A percentile compares a stretch with the other conserved stretches of the same genome.
phyloP scores from a whole-genome alignment of 2,797 vertebrate genomes.

The Propithecus perrieri region DNA sequence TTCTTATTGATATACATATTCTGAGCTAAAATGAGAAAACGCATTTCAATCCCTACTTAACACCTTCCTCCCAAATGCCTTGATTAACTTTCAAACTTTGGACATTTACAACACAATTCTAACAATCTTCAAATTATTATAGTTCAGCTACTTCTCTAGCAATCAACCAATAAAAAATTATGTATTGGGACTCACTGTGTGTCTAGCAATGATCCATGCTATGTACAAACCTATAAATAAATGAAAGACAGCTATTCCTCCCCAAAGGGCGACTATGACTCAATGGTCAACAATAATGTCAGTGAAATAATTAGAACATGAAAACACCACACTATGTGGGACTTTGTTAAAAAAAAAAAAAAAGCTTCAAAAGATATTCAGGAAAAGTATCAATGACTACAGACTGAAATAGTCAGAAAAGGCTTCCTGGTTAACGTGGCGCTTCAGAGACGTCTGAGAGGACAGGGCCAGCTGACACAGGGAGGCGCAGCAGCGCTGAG shows the following conservation, averaged over 20 bases:
- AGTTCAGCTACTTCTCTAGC: background rate
- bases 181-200: background rate
- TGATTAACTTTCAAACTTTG: background rate
- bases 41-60: background rate
- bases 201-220: background rate
- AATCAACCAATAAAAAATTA: background rate
- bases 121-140: background rate
- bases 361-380: background rate
- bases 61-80: background rate
- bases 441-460: background rate
- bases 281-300: background rate
- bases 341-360: too few species aligned
- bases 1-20: background rate
- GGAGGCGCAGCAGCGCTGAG: background rate
- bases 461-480: rapidly evolving
- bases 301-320: background rate
- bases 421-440: background rate
- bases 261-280: background rate
- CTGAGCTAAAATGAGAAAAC: conserved; percentile 26
- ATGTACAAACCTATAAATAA: background rate
- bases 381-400: background rate
- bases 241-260: rapidly evolving
- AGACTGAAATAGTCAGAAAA: background rate
- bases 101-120: background rate
- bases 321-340: background rate